A percentile compares a stretch with the other conserved stretches of the same genome.
These are phyloP conservation scores for Melanotaenia nigrans DNA, from an alignment of 2,797 vertebrate genomes.

Conservation along the genomic window DNA sequence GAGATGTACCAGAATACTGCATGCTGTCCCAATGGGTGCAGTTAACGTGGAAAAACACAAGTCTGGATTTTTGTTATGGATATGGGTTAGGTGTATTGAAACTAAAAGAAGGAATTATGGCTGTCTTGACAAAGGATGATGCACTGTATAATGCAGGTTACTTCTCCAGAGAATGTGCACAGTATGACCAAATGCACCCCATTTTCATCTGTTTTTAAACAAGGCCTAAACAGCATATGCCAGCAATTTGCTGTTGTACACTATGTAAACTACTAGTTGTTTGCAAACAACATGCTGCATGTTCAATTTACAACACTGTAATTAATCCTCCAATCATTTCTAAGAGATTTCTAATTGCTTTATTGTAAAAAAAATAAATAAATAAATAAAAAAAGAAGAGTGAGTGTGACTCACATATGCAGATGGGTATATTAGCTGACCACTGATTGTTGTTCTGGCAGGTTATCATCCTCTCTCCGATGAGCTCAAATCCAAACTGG, in stretches of 20 bases:
- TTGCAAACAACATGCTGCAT: slow-evolving; percentile 31
- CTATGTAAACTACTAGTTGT: slow-evolving; percentile 34
- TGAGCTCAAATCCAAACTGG: slow-evolving; percentile 99
- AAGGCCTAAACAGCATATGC: slow-evolving; percentile 18
- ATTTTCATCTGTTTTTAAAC: slow-evolving; percentile 7
- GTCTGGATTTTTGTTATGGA: slow-evolving; percentile 43
- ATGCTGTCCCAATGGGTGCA: slow-evolving; percentile 41
- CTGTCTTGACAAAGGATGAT: slow-evolving; percentile 11
- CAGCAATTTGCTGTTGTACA: slow-evolving; percentile 38
- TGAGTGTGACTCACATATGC: slow-evolving; percentile 93
- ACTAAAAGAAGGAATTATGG: slow-evolving; percentile 15
- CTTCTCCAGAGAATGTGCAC: slow-evolving; percentile 8
- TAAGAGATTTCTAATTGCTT: too few species aligned
- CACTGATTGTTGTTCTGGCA: slow-evolving; percentile 99
- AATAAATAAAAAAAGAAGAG: slow-evolving; percentile 27
- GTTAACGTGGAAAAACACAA: slow-evolving; percentile 25
- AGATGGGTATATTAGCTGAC: slow-evolving; percentile 99
- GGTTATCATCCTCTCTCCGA: slow-evolving; percentile 96
- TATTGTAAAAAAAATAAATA: slow-evolving; percentile 44
- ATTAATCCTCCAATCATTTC: slow-evolving; percentile 58
- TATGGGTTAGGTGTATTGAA: slow-evolving; percentile 22
- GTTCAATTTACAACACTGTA: slow-evolving; percentile 51
- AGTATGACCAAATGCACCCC: neutral
- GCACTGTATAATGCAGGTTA: slow-evolving; percentile 10
- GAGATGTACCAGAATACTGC: slow-evolving; percentile 21